Percentiles rank a stretch among this genome's conserved stretches.
These are phyloP conservation scores for Mesopsocus fuscifrons DNA, from an alignment of 2,888 invertebrate species.

Conservation along the genomic window DNA sequence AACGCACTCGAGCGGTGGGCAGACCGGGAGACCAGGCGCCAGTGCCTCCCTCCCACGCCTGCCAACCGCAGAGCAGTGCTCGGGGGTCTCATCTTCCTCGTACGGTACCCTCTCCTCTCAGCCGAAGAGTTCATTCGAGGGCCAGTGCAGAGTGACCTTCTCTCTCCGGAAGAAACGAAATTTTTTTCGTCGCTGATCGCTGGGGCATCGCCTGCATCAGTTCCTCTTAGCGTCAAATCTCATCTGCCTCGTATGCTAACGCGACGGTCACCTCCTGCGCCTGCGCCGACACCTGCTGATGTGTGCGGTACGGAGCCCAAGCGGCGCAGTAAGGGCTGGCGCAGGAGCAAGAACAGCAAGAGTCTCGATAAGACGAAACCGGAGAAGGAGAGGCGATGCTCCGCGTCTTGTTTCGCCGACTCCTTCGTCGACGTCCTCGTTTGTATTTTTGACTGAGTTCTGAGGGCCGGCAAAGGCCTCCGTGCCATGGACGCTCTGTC, in stretches of 20 bases:
- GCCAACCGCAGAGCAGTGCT: constrained; percentile 32
- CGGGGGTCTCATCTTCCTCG: constrained; percentile 32
- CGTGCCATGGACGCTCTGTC: too few relatives aligned
- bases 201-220: constrained; percentile 23
- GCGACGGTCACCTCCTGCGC: not conserved
- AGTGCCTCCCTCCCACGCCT: constrained; percentile 30
- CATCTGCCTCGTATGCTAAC: constrained; percentile 23
- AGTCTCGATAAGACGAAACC: constrained; percentile 15
- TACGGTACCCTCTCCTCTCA: constrained; percentile 45
- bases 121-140: constrained; percentile 41
- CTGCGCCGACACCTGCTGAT: constrained; percentile 16
- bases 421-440: constrained; percentile 31
- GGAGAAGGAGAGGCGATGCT: constrained; percentile 23
- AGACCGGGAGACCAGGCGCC: constrained; percentile 33
- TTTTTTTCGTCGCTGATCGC: constrained; percentile 17
- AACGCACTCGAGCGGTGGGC: constrained; percentile 42
- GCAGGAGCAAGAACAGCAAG: constrained; percentile 15
- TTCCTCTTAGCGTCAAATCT: constrained; percentile 29
- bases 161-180: constrained; percentile 29
- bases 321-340: constrained; percentile 17
- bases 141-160: constrained; percentile 33
- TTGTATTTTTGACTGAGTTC: constrained; percentile 32
- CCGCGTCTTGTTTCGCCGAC: constrained; percentile 30
- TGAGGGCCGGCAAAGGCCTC: too few relatives aligned
- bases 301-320: constrained; percentile 18